Percentiles rank a stretch among this genome's conserved stretches.
Conservation (phyloP, 2,888 invertebrate species). For the Acrocyrtus sp. region DNA sequence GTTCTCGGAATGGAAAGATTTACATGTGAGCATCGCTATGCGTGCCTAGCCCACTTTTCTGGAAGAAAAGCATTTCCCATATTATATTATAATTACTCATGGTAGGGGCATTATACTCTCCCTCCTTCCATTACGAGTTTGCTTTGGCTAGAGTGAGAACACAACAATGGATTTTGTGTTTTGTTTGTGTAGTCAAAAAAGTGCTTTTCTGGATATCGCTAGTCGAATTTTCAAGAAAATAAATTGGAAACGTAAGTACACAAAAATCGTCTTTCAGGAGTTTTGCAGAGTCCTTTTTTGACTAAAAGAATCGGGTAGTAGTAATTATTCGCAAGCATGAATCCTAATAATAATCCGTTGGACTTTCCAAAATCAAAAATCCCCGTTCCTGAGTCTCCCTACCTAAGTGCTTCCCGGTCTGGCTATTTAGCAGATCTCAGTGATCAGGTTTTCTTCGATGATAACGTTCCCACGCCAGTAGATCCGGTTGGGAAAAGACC, state of each 20-base stretch:
- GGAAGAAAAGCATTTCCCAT: too few relatives aligned
- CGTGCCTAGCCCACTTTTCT: slow-evolving; percentile 35
- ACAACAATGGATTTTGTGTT: too few relatives aligned
- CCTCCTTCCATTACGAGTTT: too few relatives aligned
- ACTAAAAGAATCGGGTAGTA: slow-evolving; percentile 3
- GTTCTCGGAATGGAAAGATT: slow-evolving; percentile 40
- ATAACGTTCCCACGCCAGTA: slow-evolving; percentile 48
- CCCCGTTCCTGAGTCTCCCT: slow-evolving; percentile 62
- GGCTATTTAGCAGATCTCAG: slow-evolving; percentile 60
- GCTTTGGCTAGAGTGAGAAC: too few relatives aligned
- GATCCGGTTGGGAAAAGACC: slow-evolving; percentile 42
- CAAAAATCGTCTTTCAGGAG: slow-evolving; percentile 21
- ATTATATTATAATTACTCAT: too few relatives aligned
- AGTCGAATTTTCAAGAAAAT: too few relatives aligned
- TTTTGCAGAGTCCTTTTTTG: slow-evolving; percentile 22
- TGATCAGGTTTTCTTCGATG: slow-evolving; percentile 62
- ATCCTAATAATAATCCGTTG: slow-evolving; percentile 24
- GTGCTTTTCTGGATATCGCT: too few relatives aligned
- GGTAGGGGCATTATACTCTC: too few relatives aligned
- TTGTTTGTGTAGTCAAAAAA: too few relatives aligned
- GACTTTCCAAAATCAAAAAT: slow-evolving; percentile 61
- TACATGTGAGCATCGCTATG: slow-evolving; percentile 20
- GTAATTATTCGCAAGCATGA: too few relatives aligned
- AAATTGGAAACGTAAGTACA: too few relatives aligned
- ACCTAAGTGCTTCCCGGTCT: slow-evolving; percentile 51